Evolutionary conservation across 2,888 invertebrate species (phyloP), one percentile per base, ranked within the genome.

Genomic region (Busseola fusca): DNA sequence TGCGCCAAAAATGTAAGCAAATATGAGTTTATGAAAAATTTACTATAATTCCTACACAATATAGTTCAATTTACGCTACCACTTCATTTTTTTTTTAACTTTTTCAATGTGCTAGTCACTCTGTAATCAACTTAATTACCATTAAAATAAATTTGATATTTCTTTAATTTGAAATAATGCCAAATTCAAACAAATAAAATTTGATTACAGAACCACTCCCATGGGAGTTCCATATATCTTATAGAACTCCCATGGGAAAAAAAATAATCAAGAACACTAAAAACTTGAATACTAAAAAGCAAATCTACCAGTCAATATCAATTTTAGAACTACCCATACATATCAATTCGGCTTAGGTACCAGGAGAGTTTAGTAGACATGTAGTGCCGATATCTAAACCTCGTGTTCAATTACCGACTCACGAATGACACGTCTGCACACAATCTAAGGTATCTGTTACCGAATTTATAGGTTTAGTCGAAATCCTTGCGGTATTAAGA

Each of bases 401-500:
- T 40, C 16, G 16, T 56, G 56, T 68, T 80, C 50, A 59, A 67
- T 67, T 59, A 48, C 59, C 40, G 30, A 60, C 45, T 25, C 54
- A 56, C 25, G n/a, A 64, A 45, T 80, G 68, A 74, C 68, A 80
- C 18, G 68, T 12, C 63, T 60, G 59, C 67, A 74, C 25, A 66
- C 74, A 56, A 75, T 64, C 76, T 37, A 18, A 80, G 68, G 80
- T 77, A 74, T 79, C 58, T 52, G 63, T 59, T 50, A 48, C 64
- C n/a, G 50, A 80, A 74, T 74, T 60, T 67, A 80, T 67, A 45
- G 80, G 74, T 74, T 74, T 64, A 80, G 54, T 60, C 25, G 14
- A 52, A 60, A 74, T 77, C 80, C 76, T 74, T 74, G 76, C 56
- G 75, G 80, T 77, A 50, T 80, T 74, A 80, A 68, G 76, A 74